Conservation (phyloP, 2,888 invertebrate genomes). For the Alitta virens region DNA sequence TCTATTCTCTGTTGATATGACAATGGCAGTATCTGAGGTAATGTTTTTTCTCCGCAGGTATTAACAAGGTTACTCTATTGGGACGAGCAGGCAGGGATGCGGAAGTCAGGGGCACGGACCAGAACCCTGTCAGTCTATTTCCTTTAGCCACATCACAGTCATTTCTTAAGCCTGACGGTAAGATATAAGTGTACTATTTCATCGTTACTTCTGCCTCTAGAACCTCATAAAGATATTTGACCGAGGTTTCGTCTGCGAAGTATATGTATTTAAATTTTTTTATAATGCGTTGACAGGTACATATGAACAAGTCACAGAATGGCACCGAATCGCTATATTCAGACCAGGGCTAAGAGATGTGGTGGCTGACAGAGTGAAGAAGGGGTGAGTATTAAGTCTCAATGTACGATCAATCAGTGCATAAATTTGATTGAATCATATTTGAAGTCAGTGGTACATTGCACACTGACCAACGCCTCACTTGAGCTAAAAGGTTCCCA, state of each 20-base stretch:
- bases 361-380: constrained; percentile 76
- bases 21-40: neutral
- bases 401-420: no score
- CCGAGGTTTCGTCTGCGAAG: no score
- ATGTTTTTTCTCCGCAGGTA: constrained; percentile 60
- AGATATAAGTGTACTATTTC: no score
- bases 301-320: constrained; percentile 75
- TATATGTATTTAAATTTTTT: no score
- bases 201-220: no score
- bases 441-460: no score
- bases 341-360: constrained; percentile 78
- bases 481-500: no score
- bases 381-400: no score
- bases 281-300: constrained; percentile 29
- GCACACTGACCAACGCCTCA: no score
- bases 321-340: constrained; percentile 87
- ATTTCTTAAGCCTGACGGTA: constrained; percentile 63
- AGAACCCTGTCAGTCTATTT: constrained; percentile 84
- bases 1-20: no score
- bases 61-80: constrained; percentile 80
- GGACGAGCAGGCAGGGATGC: constrained; percentile 89
- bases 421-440: no score
- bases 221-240: no score
- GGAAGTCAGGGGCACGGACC: constrained; percentile 75
- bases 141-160: constrained; percentile 86